These are phyloP conservation scores for Neomonachus schauinslandi DNA, from an alignment of 2,113 vertebrate species.

Conservation along the genomic window DNA sequence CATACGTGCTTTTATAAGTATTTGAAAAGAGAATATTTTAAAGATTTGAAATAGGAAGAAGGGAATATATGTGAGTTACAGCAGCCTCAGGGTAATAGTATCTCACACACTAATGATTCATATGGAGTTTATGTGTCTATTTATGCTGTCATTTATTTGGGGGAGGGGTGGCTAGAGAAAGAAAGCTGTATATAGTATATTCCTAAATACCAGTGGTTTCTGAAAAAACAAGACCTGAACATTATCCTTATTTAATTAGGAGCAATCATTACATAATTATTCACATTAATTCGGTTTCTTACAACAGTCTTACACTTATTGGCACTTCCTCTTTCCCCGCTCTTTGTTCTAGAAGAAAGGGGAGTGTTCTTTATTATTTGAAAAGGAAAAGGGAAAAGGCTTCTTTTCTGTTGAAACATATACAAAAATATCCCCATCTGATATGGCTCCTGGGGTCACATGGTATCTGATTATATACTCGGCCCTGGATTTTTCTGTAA, in stretches of 20 bases:
- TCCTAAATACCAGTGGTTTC: background rate
- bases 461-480: background rate
- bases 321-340: background rate
- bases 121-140: constrained; percentile 70
- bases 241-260: constrained; percentile 63
- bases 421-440: constrained; percentile 21
- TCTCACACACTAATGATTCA: constrained; percentile 74
- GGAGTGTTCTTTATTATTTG: constrained; percentile 52
- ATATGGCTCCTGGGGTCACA: background rate
- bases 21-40: constrained; percentile 82
- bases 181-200: constrained; percentile 32
- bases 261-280: constrained; percentile 8
- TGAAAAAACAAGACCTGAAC: constrained; percentile 31
- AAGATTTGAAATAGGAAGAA: constrained; percentile 75
- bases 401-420: constrained; percentile 59
- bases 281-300: constrained; percentile 54
- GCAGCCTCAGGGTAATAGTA: constrained; percentile 69
- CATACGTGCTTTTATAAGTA: constrained; percentile 72
- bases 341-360: constrained; percentile 58
- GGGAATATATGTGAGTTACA: constrained; percentile 67
- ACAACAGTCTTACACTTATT: constrained; percentile 12
- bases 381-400: background rate
- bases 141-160: constrained; percentile 56
- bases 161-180: constrained; percentile 44
- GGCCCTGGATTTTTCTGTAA: background rate